phyloP scores from a whole-genome alignment of 2,113 vertebrate species.

The rabbit (Oryctolagus cuniculus) region mOryCun1.1 NC_091432.1:37198001-37198500 shows the following conservation, averaged over 20 bases:
- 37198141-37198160: conserved; percentile 97
- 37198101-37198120: conserved; percentile 98
- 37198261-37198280: conserved; percentile 95
- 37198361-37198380: conserved; percentile 99
- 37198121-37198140: conserved; percentile 97
- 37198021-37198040: conserved; percentile 99
- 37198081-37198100: conserved; percentile 96
- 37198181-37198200: conserved; percentile 92
- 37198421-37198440: too few species aligned
- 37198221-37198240: conserved; percentile 97
- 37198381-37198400: conserved; percentile 95
- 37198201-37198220: conserved; percentile 97
- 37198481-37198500: too few species aligned
- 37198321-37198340: conserved; percentile 98
- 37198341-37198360: conserved; percentile 99
- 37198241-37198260: conserved; percentile 95
- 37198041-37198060: conserved; percentile 95
- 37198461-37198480: too few species aligned
- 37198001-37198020: conserved; percentile 98
- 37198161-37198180: conserved; percentile 95
- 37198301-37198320: conserved; percentile 98
- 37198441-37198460: too few species aligned
- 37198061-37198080: conserved; percentile 98
- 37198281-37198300: conserved; percentile 95
- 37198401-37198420: background rate